Conservation (phyloP, 2,888 invertebrate species). For the Antitype chi region DNA sequence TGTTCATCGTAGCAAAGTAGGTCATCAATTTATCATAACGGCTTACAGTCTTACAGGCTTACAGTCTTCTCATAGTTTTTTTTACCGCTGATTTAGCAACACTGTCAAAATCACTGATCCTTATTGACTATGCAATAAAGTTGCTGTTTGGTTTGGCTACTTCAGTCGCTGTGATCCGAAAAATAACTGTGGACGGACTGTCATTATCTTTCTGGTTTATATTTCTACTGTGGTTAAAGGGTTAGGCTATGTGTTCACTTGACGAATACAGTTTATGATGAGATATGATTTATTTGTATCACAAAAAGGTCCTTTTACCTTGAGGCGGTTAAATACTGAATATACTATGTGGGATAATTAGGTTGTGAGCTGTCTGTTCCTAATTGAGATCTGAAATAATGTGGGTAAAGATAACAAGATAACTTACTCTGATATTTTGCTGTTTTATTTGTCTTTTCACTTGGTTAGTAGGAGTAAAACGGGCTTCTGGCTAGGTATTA, state of each 20-base stretch:
- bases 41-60: no score
- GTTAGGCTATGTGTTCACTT: conserved; percentile 25
- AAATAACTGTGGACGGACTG: background rate
- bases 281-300: conserved; percentile 17
- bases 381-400: background rate
- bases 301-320: conserved; percentile 21
- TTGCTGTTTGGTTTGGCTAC: background rate
- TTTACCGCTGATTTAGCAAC: no score
- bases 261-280: conserved; percentile 34
- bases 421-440: background rate
- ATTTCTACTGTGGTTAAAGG: conserved; percentile 13
- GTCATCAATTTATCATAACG: background rate
- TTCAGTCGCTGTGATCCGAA: no score
- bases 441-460: background rate
- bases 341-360: conserved; percentile 21
- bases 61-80: no score
- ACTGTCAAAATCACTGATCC: background rate
- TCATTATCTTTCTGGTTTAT: conserved; percentile 3
- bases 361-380: background rate
- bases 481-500: no score
- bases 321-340: conserved; percentile 19
- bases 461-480: no score
- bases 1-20: background rate
- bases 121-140: background rate
- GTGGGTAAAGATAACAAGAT: background rate